phyloP scores from a whole-genome alignment of 2,113 vertebrate genomes.

The Brachyhypopomus occidentalis region DNA sequence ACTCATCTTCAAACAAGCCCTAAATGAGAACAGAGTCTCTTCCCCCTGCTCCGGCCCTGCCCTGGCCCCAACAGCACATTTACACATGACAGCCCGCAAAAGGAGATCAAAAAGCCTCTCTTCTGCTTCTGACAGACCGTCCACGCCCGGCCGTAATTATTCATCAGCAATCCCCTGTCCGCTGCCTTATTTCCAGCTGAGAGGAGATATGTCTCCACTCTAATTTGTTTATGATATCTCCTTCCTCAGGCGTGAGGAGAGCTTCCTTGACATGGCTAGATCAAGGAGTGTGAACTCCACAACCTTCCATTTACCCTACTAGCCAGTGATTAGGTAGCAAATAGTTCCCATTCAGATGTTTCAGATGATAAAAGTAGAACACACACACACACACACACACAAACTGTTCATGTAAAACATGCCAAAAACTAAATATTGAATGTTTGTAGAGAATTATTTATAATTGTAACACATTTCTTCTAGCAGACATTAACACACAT shows the following conservation, averaged over 20 bases:
- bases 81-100: constrained; percentile 54
- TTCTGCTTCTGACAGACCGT: constrained; percentile 35
- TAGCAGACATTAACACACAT: background rate
- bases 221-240: constrained; percentile 44
- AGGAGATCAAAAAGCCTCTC: constrained; percentile 50
- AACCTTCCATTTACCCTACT: background rate
- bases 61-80: constrained; percentile 55
- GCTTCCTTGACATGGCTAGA: background rate
- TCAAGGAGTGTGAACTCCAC: background rate
- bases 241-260: constrained; percentile 6
- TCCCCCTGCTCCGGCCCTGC: constrained; percentile 17
- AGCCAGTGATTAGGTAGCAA: background rate
- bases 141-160: constrained; percentile 45
- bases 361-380: background rate
- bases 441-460: no score
- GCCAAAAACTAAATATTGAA: no score
- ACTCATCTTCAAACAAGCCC: constrained; percentile 64
- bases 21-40: constrained; percentile 65
- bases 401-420: no score
- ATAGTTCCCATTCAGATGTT: background rate
- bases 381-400: no score
- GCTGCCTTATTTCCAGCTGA: constrained; percentile 41
- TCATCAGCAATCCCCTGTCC: constrained; percentile 51
- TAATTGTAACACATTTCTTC: background rate
- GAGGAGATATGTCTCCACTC: constrained; percentile 25